Percentiles rank a stretch among this genome's conserved stretches.
phyloP scores from a whole-genome alignment of 2,113 vertebrate species.

The Miniopterus natalensis region DNA sequence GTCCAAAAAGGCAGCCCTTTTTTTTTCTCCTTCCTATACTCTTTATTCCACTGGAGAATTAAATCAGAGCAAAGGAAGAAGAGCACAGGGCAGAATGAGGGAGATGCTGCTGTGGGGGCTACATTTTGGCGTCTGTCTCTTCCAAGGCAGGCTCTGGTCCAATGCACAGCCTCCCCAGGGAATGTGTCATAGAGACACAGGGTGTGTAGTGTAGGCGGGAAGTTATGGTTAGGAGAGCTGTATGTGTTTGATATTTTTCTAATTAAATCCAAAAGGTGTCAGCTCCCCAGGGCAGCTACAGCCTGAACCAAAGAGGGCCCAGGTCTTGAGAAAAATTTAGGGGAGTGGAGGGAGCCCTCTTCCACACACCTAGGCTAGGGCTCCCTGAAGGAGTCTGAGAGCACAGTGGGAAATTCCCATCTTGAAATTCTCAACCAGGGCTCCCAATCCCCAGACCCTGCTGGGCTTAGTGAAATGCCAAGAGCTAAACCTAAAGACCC shows the following conservation, averaged over 20 bases:
- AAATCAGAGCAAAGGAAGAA: constrained; percentile 43
- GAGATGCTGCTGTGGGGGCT: constrained; percentile 68
- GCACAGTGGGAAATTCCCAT: neutral
- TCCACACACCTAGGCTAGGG: neutral
- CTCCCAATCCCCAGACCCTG: constrained; percentile 4
- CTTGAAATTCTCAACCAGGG: neutral
- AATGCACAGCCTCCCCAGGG: constrained; percentile 78
- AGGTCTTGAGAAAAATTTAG: constrained; percentile 46
- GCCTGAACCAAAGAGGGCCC: constrained; percentile 56
- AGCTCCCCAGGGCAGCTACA: constrained; percentile 79
- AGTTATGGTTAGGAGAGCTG: constrained; percentile 83
- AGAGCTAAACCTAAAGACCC: neutral
- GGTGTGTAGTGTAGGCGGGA: constrained; percentile 81
- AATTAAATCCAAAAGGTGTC: constrained; percentile 86
- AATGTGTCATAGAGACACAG: constrained; percentile 82
- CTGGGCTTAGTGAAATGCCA: neutral
- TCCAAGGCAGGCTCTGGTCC: constrained; percentile 73
- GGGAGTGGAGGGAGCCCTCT: neutral
- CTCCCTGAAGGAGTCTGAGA: neutral
- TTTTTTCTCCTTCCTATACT: neutral
- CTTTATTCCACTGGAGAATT: neutral
- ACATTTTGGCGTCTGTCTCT: constrained; percentile 68
- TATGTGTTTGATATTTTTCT: constrained; percentile 85
- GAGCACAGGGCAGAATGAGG: constrained; percentile 41
- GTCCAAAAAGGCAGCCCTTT: too few species aligned